Base-by-base conservation (phyloP, 2,888 invertebrate genomes). In the Orthosia incerta region DNA sequence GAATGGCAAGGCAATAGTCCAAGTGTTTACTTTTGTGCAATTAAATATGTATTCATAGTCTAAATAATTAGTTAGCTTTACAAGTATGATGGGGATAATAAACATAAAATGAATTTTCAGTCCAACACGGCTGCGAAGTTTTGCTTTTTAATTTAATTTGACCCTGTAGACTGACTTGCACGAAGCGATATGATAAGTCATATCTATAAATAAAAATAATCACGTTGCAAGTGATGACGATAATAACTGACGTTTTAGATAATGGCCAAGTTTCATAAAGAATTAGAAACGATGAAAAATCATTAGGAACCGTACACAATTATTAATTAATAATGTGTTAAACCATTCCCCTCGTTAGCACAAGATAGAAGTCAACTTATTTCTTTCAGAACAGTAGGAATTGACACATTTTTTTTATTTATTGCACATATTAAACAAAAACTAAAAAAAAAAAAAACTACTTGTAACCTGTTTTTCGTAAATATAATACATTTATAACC, bases 201-300 rank as follows among this genome's bases (percentile, higher is more conserved):
- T 59, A 59, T 51, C 45, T 46, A 20, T 31, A 74, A 72, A 57
- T 71, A 57, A 50, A 45, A 13, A 50, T 23, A 73, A 50, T 59
- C 11, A 15, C 72, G 50, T 45, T 57, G 48, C 50, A 18, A 26
- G 16, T 18, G 45, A 31, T 46, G 7, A 60, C 31, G 46, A 51
- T 15, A 20, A 23, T 16, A 16, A 72, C 12, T 31, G 18, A 59
- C 46, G 46, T 53, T 59, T 53, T 74, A 46, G 18, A 74, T 72
- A 72, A 74, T 20, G 15, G 1, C 11, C n/a, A 46, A 26, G 53
- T 66, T 66, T 1, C 3, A 12, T 65, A 15, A 45, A 45, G 7
- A 16, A 53, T 53, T 45, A 16, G 12, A 7, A 45, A 51, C 11
- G 4, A 20, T 4, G 16, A 63, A 26, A 46, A 46, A 13, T 39